Evolutionary conservation across 92 coral and sea anemone species (phyloP), one percentile per base, ranked within the genome.

Genomic region (Phymanthus crucifer): DNA sequence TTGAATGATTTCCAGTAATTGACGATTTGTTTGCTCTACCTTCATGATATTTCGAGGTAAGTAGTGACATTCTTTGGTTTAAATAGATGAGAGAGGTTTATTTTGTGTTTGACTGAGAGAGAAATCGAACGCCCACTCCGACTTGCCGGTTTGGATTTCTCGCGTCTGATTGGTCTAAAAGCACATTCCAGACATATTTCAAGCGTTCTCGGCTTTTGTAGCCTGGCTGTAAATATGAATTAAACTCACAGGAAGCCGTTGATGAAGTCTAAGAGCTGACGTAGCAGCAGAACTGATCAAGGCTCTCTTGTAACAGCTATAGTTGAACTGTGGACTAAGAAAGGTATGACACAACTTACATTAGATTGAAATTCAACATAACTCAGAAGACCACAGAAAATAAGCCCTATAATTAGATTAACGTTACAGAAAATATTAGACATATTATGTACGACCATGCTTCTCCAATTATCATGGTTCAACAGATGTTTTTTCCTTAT

Each of bases 251-350:
- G 99, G 99, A 78, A 96, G 93, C 40, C 99, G 81, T 75, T 96
- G 99, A 70, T 96, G 99, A 29, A 96, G 93, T 40, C 98, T 88
- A 29, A 96, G 87, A 1, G 99, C 99, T 68, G 99, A 96, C 2
- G 97, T 92, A 21, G 98, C 96, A 18, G 99, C 99, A 14, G 97
- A 89, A 83, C 99, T 90, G 77, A 96, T 96, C 54, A 96, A 67
- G 18, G 86, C 98, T 89, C 99, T 93, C 68, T 90, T 96, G 86
- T 96, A 93, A 68, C 98, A 96, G 66, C 89, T 88, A 47, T 90
- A 89, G 75, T 88, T 92, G 76, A 92, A 84, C 86, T 88, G 79
- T 66, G 92, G 92, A 85, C 99, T 96, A 74, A 40, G n/a, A 90
- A 74, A 61, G 17, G 4, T 61, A 61, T 24, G 34, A 27, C 14